Percentiles rank a stretch among this genome's conserved stretches.
phyloP scores from a whole-genome alignment of 1,140 invertebrate genomes.

The Neocloeon triangulifer region DNA sequence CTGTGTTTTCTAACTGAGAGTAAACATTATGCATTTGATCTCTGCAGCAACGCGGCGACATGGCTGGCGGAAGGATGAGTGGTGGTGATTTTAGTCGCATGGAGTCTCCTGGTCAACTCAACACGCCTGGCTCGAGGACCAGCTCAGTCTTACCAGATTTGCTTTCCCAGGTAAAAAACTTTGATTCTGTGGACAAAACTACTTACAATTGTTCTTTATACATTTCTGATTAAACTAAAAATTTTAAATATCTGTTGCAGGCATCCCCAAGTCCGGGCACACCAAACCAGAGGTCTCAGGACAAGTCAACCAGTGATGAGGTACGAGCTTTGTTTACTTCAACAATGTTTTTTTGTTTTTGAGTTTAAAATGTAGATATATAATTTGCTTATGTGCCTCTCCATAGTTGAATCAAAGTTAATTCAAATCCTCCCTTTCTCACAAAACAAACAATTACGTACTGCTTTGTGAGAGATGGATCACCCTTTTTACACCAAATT shows the following conservation, averaged over 20 bases:
- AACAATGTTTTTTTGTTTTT: too few species aligned
- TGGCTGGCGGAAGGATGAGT: constrained; percentile 30
- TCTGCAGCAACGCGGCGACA: constrained; percentile 32
- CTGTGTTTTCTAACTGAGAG: constrained; percentile 4
- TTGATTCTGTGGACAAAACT: constrained; percentile 1
- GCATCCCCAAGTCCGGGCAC: constrained; percentile 53
- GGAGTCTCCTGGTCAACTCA: constrained; percentile 22
- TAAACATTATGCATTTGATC: neutral
- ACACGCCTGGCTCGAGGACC: constrained; percentile 34
- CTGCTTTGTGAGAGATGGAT: constrained; percentile 23
- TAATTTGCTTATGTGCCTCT: too few species aligned
- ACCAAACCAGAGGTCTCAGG: constrained; percentile 55
- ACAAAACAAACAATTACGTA: too few species aligned
- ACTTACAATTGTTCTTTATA: too few species aligned
- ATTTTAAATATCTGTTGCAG: constrained; percentile 20
- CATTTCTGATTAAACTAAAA: too few species aligned
- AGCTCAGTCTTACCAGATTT: constrained; percentile 86
- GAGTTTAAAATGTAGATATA: too few species aligned
- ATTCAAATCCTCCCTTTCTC: too few species aligned
- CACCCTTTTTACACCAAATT: too few species aligned
- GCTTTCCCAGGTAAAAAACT: constrained; percentile 35
- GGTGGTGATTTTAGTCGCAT: constrained; percentile 31
- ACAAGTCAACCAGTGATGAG: constrained; percentile 86
- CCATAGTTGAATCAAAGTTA: too few species aligned
- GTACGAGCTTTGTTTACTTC: constrained; percentile 41